Evolutionary conservation across 2,888 invertebrate species (phyloP).

Genomic region (Petrophora chlorosata): DNA sequence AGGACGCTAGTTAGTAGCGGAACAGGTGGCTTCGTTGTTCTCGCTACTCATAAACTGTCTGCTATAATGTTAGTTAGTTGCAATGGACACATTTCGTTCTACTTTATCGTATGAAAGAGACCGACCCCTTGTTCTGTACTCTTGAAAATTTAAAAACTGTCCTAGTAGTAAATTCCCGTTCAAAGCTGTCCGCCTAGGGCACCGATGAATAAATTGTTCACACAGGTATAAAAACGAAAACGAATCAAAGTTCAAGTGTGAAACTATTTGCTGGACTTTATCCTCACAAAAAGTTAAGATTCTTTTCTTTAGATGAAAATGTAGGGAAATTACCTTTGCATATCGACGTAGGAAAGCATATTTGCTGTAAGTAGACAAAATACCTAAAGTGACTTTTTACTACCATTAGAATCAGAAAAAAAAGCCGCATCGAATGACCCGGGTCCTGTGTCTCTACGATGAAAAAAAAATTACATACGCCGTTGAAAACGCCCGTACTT

Average conservation of each 20-base stretch:
- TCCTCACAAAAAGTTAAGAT: slow-evolving; percentile 20
- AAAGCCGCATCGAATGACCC: no score
- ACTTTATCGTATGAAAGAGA: slow-evolving; percentile 72
- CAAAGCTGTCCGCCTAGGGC: slow-evolving; percentile 51
- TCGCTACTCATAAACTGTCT: slow-evolving; percentile 55
- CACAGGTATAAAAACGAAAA: slow-evolving; percentile 27
- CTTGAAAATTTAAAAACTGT: slow-evolving; percentile 76
- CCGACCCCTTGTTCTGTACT: slow-evolving; percentile 69
- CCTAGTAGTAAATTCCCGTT: slow-evolving; percentile 67
- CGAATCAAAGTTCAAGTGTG: slow-evolving; percentile 34
- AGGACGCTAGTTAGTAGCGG: slow-evolving; percentile 21
- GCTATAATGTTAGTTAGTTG: slow-evolving; percentile 52
- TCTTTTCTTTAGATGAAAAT: slow-evolving; percentile 15
- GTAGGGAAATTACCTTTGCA: slow-evolving; percentile 27
- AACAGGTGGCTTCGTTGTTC: slow-evolving; percentile 60
- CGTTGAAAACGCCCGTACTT: no score
- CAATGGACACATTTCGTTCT: slow-evolving; percentile 74
- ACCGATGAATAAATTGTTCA: slow-evolving; percentile 68
- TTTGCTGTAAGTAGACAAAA: no score
- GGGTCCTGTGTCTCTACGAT: no score
- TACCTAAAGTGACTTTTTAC: no score
- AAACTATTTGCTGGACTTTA: slow-evolving; percentile 25
- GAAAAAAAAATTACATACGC: no score
- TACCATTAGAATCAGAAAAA: no score
- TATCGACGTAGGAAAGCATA: no score